These are phyloP conservation scores for Chrysolina oricalcia DNA, from an alignment of 2,888 invertebrate genomes.

Conservation along the genomic window DNA sequence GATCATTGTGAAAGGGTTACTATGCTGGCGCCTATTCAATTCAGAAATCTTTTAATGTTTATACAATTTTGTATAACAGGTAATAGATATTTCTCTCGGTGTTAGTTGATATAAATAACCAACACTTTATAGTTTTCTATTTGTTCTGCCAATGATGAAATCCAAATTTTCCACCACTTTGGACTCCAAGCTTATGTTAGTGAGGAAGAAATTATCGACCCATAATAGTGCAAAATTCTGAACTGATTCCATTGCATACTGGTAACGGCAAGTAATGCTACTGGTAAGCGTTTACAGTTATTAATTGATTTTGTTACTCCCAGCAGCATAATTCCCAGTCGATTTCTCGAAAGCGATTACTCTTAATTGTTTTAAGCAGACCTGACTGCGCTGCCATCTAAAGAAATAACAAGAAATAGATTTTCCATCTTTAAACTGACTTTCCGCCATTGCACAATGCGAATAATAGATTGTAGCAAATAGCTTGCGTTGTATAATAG, in stretches of 20 bases:
- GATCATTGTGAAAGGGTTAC: too few relatives aligned
- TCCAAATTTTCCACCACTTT: too few relatives aligned
- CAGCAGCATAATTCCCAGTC: constrained; percentile 55
- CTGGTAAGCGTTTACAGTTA: constrained; percentile 48
- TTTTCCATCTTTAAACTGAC: constrained; percentile 52
- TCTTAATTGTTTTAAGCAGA: constrained; percentile 53
- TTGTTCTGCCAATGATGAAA: too few relatives aligned
- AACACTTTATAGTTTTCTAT: too few relatives aligned
- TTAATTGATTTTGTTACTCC: constrained; percentile 53
- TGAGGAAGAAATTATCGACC: not conserved
- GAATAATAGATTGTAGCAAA: constrained; percentile 55
- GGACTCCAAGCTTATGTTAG: not conserved
- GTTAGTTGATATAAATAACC: too few relatives aligned
- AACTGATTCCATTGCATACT: not conserved
- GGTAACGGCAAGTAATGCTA: constrained; percentile 3
- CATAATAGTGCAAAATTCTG: not conserved
- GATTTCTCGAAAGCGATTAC: constrained; percentile 58
- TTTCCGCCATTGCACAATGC: constrained; percentile 57
- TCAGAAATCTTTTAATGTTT: too few relatives aligned
- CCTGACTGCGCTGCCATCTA: constrained; percentile 58
- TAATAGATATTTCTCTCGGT: too few relatives aligned
- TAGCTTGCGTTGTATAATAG: constrained; percentile 56
- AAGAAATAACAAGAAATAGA: constrained; percentile 54
- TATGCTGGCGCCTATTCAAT: too few relatives aligned
- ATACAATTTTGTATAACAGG: too few relatives aligned